Evolutionary conservation across 2,797 vertebrate genomes (phyloP).

Genomic region (Eutrigla gurnardus): DNA sequence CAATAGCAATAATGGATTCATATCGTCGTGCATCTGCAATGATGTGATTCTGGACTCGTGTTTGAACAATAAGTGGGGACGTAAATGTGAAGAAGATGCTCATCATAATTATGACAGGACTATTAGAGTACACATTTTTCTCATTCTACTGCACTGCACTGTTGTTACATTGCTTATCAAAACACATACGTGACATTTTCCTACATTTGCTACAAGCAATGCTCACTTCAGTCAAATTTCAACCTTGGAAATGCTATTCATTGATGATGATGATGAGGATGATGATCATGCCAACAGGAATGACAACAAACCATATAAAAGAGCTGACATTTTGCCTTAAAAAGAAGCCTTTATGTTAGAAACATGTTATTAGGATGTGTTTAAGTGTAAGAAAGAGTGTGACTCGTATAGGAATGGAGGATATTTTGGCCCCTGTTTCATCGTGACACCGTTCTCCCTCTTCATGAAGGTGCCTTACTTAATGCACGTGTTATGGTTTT

Average conservation of each 20-base stretch:
- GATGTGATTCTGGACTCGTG: not conserved
- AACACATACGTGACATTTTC: not conserved
- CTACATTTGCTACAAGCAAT: not conserved
- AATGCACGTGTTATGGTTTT: not conserved
- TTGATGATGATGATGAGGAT: not conserved
- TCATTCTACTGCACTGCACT: not conserved
- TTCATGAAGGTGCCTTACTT: too few relatives aligned
- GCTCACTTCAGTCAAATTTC: not conserved
- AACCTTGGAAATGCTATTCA: not conserved
- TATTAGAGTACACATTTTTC: not conserved
- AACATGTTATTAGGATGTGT: not conserved
- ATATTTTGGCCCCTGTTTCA: not conserved
- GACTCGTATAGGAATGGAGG: not conserved
- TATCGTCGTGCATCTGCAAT: not conserved
- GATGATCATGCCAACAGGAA: not conserved
- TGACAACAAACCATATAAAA: not conserved
- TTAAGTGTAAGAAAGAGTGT: not conserved
- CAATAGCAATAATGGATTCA: not conserved
- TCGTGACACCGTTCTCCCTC: not conserved
- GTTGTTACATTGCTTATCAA: not conserved
- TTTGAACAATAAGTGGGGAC: not conserved
- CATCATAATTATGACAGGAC: not conserved
- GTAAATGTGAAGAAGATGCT: not conserved
- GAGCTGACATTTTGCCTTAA: slow-evolving; percentile 10
- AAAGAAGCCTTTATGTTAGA: not conserved